phyloP scores from a whole-genome alignment of 2,797 vertebrate species.

The Megalops cyprinoides region DNA sequence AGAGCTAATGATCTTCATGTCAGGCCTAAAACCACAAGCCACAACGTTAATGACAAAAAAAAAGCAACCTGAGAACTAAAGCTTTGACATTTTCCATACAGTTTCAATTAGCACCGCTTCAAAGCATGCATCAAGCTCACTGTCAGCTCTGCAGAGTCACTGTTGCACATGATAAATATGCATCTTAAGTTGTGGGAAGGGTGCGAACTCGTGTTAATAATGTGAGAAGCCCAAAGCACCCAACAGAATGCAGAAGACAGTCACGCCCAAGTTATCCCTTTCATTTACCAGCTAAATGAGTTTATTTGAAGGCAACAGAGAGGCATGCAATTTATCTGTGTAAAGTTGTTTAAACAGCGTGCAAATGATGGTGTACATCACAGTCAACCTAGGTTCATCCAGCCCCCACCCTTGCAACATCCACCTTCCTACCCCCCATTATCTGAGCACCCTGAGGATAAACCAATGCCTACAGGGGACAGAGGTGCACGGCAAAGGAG shows the following conservation, averaged over 20 bases:
- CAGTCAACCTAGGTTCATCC: not conserved
- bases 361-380: not conserved
- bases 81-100: not conserved
- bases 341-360: not conserved
- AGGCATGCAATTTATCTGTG: not conserved
- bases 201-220: slow-evolving; percentile 4
- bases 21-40: not conserved
- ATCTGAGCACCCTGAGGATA: no score
- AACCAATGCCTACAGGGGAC: no score
- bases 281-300: not conserved
- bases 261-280: not conserved
- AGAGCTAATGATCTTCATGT: not conserved
- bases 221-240: not conserved
- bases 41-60: not conserved
- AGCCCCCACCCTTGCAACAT: no score
- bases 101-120: not conserved
- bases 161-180: not conserved
- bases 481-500: no score
- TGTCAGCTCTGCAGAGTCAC: not conserved
- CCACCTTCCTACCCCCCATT: not conserved
- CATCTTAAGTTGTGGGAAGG: not conserved
- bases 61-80: not conserved
- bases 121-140: not conserved
- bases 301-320: not conserved
- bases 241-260: not conserved